Conservation (phyloP, 2,113 vertebrate species). For the Rhinolophus sinicus region DNA sequence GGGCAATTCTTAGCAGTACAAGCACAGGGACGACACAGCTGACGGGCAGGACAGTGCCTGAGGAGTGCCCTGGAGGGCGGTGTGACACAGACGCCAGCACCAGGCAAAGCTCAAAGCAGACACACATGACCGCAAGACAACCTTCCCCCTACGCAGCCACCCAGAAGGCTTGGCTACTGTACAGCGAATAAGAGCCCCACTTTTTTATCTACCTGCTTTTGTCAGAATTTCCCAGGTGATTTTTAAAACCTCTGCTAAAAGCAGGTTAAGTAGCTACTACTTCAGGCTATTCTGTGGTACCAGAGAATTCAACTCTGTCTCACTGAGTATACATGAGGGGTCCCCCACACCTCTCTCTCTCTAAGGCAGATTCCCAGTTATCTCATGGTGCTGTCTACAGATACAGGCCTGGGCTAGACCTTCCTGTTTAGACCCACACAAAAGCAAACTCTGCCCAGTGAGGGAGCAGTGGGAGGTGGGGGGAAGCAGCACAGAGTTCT, state of each 20-base stretch:
- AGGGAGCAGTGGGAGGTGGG: neutral
- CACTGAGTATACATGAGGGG: neutral
- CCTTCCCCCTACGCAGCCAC: neutral
- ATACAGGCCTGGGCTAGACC: neutral
- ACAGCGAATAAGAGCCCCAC: neutral
- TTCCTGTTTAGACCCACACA: neutral
- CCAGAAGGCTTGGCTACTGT: neutral
- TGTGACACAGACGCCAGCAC: neutral
- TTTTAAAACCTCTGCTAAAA: neutral
- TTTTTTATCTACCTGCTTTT: constrained; percentile 14
- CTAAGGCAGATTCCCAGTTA: neutral
- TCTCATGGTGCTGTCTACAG: neutral
- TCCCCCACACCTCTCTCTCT: neutral
- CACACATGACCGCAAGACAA: neutral
- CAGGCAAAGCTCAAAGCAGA: neutral
- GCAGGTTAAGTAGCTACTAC: neutral
- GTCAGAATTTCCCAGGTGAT: constrained; percentile 37
- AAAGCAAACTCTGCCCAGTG: neutral
- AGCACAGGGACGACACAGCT: neutral
- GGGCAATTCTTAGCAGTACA: neutral
- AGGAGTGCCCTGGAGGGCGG: neutral
- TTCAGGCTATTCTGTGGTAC: neutral
- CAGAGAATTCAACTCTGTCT: neutral
- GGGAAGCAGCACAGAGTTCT: neutral
- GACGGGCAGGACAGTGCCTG: neutral